Evolutionary conservation across 1,140 invertebrate species (phyloP), one percentile per base, ranked within the genome.

Genomic region (Stratiolaelaps scimitus): DNA sequence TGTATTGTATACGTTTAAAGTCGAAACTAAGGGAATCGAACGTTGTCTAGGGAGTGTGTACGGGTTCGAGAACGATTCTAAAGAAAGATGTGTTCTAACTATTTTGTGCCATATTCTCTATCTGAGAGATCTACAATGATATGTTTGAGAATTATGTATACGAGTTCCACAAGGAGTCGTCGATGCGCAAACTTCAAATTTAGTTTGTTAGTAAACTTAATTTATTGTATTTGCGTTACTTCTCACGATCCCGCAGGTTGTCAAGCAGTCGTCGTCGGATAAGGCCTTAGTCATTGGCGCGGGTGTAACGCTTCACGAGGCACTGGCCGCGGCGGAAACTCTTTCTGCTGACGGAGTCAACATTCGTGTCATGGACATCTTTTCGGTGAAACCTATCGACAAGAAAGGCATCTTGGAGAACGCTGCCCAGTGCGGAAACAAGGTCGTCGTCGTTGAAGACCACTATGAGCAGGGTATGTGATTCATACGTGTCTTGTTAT

Each of bases 351-450:
- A 76, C 48, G 75, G 74, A 13, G 78, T 92, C 46, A 78, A 83
- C 66, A 81, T 85, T 1, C 79, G 92, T 45, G 84, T 98, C 7
- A 75, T 97, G 71, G 93, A 98, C 81, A 87, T 85, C 0, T 97
- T 97, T 77, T 96, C 92, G 1, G 81, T 99, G 64, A 97, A 98
- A 78, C 95, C 95, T 0, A 78, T 99, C 47, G 95, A 99, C 77
- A 80, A 79, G 48, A 80, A 81, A 1, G 80, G 83, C 0, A 84
- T 99, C 34, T 77, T 88, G 47, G 77, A 81, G 53, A 83, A 92
- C 74, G 92, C 92, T 13, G 81, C 82, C 60, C 83, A 85, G 60
- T 84, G 82, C 67, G 86, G 85, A 43, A 91, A 91, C 0, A 81
- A 83, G 28, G 82, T 98, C 43, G 72, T 99, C 47, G 92, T 92